Evolutionary conservation across 1,140 invertebrate species (phyloP).

Genomic region (Aricia agestis): DNA sequence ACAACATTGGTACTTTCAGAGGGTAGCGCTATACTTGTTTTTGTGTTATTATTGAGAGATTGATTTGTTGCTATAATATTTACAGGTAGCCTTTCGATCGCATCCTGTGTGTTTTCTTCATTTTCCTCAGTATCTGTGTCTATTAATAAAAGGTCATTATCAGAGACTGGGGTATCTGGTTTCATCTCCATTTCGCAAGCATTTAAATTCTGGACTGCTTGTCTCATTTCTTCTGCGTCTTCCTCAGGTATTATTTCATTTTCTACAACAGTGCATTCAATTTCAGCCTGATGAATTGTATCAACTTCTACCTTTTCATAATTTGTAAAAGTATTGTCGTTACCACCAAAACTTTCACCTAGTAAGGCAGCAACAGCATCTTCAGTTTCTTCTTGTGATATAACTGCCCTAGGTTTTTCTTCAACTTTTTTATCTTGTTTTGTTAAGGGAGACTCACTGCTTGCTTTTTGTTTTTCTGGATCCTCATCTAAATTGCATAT

Average conservation of each 20-base stretch:
- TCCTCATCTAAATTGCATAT: conserved; percentile 62
- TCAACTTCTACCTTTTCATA: conserved; percentile 70
- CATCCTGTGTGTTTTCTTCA: conserved; percentile 64
- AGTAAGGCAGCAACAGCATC: conserved; percentile 92
- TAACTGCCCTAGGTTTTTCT: conserved; percentile 88
- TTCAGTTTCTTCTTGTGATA: conserved; percentile 94
- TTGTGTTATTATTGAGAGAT: conserved; percentile 39
- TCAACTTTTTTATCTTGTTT: conserved; percentile 78
- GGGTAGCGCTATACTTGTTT: conserved; percentile 35
- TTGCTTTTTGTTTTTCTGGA: conserved; percentile 42
- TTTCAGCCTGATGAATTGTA: conserved; percentile 53
- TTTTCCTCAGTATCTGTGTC: conserved; percentile 90
- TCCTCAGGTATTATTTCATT: conserved; percentile 78
- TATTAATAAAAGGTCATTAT: conserved; percentile 88
- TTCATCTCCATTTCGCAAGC: conserved; percentile 86
- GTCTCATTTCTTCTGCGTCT: conserved; percentile 86
- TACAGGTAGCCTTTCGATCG: conserved; percentile 55
- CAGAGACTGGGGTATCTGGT: conserved; percentile 89
- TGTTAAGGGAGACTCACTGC: conserved; percentile 38
- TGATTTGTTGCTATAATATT: conserved; percentile 64
- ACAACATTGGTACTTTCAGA: conserved; percentile 40
- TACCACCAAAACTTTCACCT: conserved; percentile 86
- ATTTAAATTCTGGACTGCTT: conserved; percentile 85
- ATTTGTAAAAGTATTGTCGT: conserved; percentile 68
- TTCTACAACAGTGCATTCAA: conserved; percentile 61